phyloP scores from a whole-genome alignment of 2,113 vertebrate genomes.

The Rhombomys opimus region DNA sequence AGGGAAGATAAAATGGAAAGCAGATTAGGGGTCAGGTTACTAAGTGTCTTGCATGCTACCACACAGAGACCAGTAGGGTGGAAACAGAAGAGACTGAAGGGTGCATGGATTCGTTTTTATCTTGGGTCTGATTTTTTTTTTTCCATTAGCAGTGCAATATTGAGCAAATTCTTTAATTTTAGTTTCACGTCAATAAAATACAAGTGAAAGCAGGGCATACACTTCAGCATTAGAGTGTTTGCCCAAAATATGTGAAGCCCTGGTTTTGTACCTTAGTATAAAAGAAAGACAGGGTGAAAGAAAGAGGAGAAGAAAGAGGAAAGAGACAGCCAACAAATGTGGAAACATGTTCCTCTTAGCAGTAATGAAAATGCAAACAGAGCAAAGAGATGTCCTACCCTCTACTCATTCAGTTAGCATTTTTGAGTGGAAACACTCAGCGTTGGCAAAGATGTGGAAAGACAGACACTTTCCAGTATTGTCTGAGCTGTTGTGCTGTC shows the following conservation, averaged over 20 bases:
- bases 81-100: not conserved
- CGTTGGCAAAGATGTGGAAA: not conserved
- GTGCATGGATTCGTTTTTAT: not conserved
- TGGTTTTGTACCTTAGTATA: not conserved
- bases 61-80: not conserved
- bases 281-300: not conserved
- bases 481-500: not conserved
- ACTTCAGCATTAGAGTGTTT: not conserved
- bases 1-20: not conserved
- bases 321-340: not conserved
- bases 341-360: not conserved
- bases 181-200: not conserved
- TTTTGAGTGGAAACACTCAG: not conserved
- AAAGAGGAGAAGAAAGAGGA: not conserved
- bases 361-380: not conserved
- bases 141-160: not conserved
- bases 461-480: not conserved
- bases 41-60: not conserved
- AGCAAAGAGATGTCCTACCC: not conserved
- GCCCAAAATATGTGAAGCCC: not conserved
- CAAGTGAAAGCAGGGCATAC: not conserved
- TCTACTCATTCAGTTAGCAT: not conserved
- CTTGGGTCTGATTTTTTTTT: constrained; percentile 3
- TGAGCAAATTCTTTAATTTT: not conserved
- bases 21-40: not conserved